Evolutionary conservation across 1,140 invertebrate genomes (phyloP), one percentile per base, ranked within the genome.

Genomic region (Belonocnema kinseyi): DNA sequence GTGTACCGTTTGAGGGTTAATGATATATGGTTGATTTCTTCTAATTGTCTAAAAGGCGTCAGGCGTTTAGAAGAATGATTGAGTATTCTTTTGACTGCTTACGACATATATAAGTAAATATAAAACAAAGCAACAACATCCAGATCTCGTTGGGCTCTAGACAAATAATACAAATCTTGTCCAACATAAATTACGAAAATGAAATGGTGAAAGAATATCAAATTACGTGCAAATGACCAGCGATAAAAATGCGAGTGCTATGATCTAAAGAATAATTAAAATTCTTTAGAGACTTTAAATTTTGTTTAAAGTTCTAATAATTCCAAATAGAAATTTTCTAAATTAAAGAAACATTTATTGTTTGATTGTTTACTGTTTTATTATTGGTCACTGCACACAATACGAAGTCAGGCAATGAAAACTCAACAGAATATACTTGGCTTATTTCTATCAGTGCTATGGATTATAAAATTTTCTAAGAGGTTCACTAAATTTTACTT

Each of bases 291-390:
- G 40, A 46, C 40, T 46, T 8, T 11, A 46, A 11, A 46, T 46
- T 46, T 46, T 10, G 40, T 46, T 10, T 46, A 7, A 46, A 11
- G 40, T 6, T 46, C 40, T 46, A 10, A 46, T 7, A 46, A 46
- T 46, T 6, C 8, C 0, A 5, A 46, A 46, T 46, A 6, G 40
- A 46, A 46, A 46, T 3, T 46, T 46, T 10, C 40, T 2, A 5
- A 7, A 46, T 46, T 46, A 10, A 46, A 46, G 40, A 46, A 2
- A 46, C 40, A 6, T 4, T 66, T 66, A 4, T 40, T 66, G 13
- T 66, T 66, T 66, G 14, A 66, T 66, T 66, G 26, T 66, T 66
- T 66, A 3, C n/a, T 66, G 13, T 66, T 66, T 66, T 40, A 66
- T 66, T 66, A 14, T 66, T 66, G 61, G 61, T 66, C 26, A 2